These are phyloP conservation scores for Ariolimax columbianus DNA, from an alignment of 2,888 invertebrate species.

Conservation along the genomic window DNA sequence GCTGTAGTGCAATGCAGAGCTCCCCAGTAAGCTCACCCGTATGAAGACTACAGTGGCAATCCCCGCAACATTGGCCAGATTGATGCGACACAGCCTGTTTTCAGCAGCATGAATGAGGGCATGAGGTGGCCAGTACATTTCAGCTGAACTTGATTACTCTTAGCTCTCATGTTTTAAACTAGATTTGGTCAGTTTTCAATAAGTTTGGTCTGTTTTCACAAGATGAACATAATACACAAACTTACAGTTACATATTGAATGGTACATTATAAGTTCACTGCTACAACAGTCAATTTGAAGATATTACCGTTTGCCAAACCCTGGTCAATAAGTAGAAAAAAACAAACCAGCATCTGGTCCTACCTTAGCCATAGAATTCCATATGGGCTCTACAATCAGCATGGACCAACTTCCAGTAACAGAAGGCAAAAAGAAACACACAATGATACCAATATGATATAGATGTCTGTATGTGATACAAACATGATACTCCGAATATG, in stretches of 20 bases:
- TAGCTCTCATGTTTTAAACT: not conserved
- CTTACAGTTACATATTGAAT: not conserved
- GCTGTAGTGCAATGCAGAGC: too few relatives aligned
- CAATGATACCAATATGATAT: not conserved
- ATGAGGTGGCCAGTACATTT: too few relatives aligned
- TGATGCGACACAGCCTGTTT: too few relatives aligned
- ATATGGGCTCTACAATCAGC: conserved; percentile 23
- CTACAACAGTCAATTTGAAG: not conserved
- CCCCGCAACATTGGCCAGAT: too few relatives aligned
- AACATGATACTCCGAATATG: too few relatives aligned
- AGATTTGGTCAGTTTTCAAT: not conserved
- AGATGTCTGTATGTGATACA: not conserved
- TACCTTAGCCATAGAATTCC: conserved; percentile 33
- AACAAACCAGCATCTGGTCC: not conserved
- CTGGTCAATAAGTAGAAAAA: not conserved
- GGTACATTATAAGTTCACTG: not conserved
- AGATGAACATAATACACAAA: not conserved
- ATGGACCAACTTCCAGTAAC: conserved; percentile 20
- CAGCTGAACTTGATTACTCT: not conserved
- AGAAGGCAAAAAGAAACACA: not conserved
- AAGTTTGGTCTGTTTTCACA: not conserved
- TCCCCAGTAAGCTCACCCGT: too few relatives aligned
- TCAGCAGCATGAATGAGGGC: too few relatives aligned
- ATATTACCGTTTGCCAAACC: not conserved
- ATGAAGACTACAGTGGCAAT: too few relatives aligned